Base-by-base conservation (phyloP, 2,113 vertebrate species). In the Argyrosomus japonicus region DNA sequence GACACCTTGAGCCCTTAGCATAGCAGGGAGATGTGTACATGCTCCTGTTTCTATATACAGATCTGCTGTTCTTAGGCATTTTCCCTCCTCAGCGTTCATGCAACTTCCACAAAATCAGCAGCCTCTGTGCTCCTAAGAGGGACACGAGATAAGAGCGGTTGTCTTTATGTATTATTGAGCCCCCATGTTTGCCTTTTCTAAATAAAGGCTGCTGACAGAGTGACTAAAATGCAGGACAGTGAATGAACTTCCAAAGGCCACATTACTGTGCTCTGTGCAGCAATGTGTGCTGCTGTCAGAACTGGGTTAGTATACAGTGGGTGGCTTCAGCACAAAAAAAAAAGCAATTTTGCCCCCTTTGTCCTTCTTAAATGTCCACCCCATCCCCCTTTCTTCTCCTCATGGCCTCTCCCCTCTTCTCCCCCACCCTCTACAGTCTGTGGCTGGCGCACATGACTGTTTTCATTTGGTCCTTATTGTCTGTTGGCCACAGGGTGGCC, bases 161-260 rank as follows among this genome's bases (percentile, higher is more conserved):
- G 84, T 92, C 90, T 88, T 88, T 79, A 86, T 93, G 82, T 89
- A 92, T 93, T 92, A 91, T 89, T 88, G 88, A 90, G 82, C 80
- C 88, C 60, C 69, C 77, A 85, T 75, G 74, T 88, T 87, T 84
- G 68, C 82, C 70, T 89, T 40, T 87, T 90, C 87, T 90, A 92
- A 93, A 92, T 93, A 90, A 89, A 92, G 91, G 83, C 89, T 79
- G 88, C 88, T 89, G 89, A 92, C 88, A 83, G 69, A 90, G 82
- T 69, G 70, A 85, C 87, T 84, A 89, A 90, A 91, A 88, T 53
- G 64, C 86, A 87, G 77, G 83, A 81, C 81, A 83, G 76, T 67
- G 82, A 91, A 75, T 80, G 75, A 83, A 89, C 77, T 69, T 89
- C 65, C 74, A 81, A 90, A 89, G 90, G 91, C 92, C 90, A 88